Conservation (phyloP, 2,888 invertebrate species). For the Mythimna ferrago region DNA sequence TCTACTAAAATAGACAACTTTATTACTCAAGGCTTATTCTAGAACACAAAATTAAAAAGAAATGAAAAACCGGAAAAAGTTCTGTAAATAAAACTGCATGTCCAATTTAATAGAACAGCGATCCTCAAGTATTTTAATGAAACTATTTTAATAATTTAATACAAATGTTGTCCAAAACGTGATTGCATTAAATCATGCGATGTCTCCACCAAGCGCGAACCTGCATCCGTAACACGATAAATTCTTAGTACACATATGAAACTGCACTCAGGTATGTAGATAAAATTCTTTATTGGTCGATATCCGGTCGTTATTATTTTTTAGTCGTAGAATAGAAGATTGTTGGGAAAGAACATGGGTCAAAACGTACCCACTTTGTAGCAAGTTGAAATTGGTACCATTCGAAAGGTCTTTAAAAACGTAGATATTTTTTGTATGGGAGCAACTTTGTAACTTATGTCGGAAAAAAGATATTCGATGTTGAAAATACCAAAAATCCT, state of each 20-base stretch:
- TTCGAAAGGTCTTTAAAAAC: too few relatives aligned
- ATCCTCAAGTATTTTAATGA: not conserved
- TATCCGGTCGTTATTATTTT: constrained; percentile 50
- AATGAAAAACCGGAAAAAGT: too few relatives aligned
- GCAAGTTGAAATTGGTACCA: too few relatives aligned
- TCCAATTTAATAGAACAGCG: not conserved
- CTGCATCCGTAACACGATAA: constrained; percentile 11
- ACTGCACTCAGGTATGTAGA: constrained; percentile 17
- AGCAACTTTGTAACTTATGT: too few relatives aligned
- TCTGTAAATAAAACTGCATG: too few relatives aligned
- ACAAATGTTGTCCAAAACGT: not conserved
- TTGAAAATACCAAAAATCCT: too few relatives aligned
- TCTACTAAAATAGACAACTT: constrained; percentile 13
- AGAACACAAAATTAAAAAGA: not conserved
- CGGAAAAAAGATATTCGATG: too few relatives aligned
- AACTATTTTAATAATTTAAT: not conserved
- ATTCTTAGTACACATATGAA: constrained; percentile 4
- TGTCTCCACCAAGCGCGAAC: constrained; percentile 7
- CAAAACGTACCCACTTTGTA: too few relatives aligned
- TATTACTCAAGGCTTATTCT: not conserved
- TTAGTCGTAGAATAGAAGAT: constrained; percentile 30
- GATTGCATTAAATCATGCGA: not conserved
- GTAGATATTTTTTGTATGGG: too few relatives aligned
- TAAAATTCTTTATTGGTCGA: constrained; percentile 47
- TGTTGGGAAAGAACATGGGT: constrained; percentile 37